phyloP scores from a whole-genome alignment of 2,888 invertebrate species.

The Dryomyza anilis region DNA sequence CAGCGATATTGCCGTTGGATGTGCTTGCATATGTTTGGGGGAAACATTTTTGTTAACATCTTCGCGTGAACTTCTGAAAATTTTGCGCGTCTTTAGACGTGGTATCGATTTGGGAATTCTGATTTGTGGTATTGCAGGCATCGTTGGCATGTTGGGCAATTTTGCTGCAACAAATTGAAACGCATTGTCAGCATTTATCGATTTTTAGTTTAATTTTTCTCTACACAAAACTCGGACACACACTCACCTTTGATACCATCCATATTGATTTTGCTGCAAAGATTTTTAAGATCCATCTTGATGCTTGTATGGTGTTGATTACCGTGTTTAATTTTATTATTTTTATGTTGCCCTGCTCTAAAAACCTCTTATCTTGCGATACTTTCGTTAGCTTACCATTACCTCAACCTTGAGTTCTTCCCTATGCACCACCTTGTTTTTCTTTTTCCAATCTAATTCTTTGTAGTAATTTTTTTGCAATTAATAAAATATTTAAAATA shows the following conservation, averaged over 20 bases:
- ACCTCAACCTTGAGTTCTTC: too few relatives aligned
- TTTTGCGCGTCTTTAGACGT: slow-evolving; percentile 54
- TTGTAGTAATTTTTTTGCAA: too few relatives aligned
- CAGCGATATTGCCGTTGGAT: not conserved
- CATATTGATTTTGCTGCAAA: slow-evolving; percentile 55
- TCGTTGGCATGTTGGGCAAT: slow-evolving; percentile 41
- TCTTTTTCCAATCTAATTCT: not conserved
- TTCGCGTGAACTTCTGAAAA: slow-evolving; percentile 51
- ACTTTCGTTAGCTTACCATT: too few relatives aligned
- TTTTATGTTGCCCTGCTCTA: not conserved
- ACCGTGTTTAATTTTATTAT: not conserved
- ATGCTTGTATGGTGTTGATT: not conserved
- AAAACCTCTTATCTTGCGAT: not conserved
- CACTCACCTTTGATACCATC: slow-evolving; percentile 51
- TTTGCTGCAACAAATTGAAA: slow-evolving; percentile 47
- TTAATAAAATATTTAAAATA: slow-evolving; percentile 33
- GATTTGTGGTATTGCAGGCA: slow-evolving; percentile 48
- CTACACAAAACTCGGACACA: not conserved
- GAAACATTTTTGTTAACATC: slow-evolving; percentile 33
- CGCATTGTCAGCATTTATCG: slow-evolving; percentile 2
- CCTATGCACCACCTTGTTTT: too few relatives aligned
- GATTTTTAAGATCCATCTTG: slow-evolving; percentile 54
- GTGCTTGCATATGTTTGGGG: slow-evolving; percentile 20
- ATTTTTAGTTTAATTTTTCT: slow-evolving; percentile 21
- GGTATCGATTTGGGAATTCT: slow-evolving; percentile 57